These are phyloP conservation scores for Anadara kagoshimensis DNA, from an alignment of 1,140 invertebrate genomes.

Conservation along the genomic window DNA sequence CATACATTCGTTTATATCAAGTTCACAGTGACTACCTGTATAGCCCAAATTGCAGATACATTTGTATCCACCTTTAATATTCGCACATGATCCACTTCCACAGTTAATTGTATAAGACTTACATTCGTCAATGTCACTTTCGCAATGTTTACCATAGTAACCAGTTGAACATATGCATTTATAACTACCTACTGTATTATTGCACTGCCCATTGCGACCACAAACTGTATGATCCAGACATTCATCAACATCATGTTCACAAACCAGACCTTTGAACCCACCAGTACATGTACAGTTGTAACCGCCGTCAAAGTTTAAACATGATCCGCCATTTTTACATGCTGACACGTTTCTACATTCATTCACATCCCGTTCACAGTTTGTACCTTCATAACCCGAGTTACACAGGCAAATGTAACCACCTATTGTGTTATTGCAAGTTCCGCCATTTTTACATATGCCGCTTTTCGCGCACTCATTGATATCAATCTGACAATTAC, in stretches of 20 bases:
- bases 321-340: slow-evolving; percentile 23
- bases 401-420: neutral
- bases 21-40: neutral
- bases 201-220: neutral
- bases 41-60: slow-evolving; percentile 1
- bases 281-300: slow-evolving; percentile 13
- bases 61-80: neutral
- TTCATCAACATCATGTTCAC: neutral
- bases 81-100: neutral
- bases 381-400: neutral
- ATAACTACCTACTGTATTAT: neutral
- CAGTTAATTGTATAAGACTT: neutral
- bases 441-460: slow-evolving; percentile 10
- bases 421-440: slow-evolving; percentile 3
- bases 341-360: slow-evolving; percentile 2
- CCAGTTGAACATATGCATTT: neutral
- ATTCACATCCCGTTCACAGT: slow-evolving; percentile 9
- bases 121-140: neutral
- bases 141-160: neutral
- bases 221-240: neutral
- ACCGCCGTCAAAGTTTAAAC: slow-evolving; percentile 17
- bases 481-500: slow-evolving; percentile 23
- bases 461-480: slow-evolving; percentile 24
- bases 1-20: neutral
- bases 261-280: slow-evolving; percentile 5